These are phyloP conservation scores for Ips nitidus DNA, from an alignment of 1,140 invertebrate genomes.

Conservation along the genomic window DNA sequence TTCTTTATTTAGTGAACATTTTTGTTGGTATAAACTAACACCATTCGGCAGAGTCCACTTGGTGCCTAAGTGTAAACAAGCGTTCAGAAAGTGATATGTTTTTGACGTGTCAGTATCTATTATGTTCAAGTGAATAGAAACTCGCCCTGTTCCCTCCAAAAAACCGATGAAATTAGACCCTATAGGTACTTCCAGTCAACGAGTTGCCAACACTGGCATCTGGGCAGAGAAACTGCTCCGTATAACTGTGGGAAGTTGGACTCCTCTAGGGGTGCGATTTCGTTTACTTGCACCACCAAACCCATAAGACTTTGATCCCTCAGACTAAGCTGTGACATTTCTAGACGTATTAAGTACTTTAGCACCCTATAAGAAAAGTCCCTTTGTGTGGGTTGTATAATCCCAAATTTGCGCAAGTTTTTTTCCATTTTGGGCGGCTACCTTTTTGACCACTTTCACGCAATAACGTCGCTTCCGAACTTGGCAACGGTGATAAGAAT, in stretches of 20 bases:
- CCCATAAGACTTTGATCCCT: conserved; percentile 3
- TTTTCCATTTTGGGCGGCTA: not conserved
- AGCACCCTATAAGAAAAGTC: conserved; percentile 19
- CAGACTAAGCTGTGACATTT: conserved; percentile 26
- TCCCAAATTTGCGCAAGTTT: conserved; percentile 25
- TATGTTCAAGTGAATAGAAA: conserved; percentile 21
- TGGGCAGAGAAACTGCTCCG: not conserved
- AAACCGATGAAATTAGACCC: not conserved
- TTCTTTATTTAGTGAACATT: no score
- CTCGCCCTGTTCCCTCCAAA: conserved; percentile 7
- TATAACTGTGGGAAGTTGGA: not conserved
- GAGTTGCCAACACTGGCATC: not conserved
- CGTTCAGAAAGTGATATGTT: conserved; percentile 31
- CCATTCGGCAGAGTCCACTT: no score
- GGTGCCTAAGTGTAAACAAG: conserved; percentile 22
- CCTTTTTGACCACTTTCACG: not conserved
- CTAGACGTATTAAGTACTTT: conserved; percentile 27
- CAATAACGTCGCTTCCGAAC: no score
- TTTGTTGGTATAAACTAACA: no score
- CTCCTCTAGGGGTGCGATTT: not conserved
- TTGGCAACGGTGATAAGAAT: no score
- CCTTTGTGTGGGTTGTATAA: conserved; percentile 5
- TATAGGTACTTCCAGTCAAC: not conserved
- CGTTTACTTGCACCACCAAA: not conserved
- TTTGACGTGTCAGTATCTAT: conserved; percentile 31